A percentile compares a stretch with the other conserved stretches of the same genome.
Evolutionary conservation across 2,797 vertebrate genomes (phyloP).

Genomic region (Gobionotothen gibberifrons): DNA sequence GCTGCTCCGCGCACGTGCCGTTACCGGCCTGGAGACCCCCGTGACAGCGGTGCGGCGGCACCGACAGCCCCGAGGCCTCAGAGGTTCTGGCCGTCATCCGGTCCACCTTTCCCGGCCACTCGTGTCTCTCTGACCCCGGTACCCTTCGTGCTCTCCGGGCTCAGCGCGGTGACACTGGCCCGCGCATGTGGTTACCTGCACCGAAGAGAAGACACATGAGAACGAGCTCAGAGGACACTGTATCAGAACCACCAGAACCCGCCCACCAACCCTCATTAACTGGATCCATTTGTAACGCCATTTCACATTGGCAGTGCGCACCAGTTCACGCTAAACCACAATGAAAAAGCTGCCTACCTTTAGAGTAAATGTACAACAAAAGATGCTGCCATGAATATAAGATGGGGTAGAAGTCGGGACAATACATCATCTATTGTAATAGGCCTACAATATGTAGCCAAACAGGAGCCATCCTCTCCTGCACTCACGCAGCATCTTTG

Average conservation of each 20-base stretch:
- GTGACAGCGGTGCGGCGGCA: constrained; percentile 88
- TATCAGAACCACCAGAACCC: constrained; percentile 30
- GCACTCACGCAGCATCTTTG: constrained; percentile 22
- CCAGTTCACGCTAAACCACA: constrained; percentile 1
- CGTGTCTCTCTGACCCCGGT: constrained; percentile 58
- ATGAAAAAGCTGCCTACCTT: not conserved
- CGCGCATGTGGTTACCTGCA: constrained; percentile 81
- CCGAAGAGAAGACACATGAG: constrained; percentile 57
- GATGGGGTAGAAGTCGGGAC: constrained; percentile 11
- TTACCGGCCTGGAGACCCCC: constrained; percentile 81
- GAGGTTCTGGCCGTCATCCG: constrained; percentile 89
- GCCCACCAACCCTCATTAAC: constrained; percentile 38
- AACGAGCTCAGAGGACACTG: constrained; percentile 15
- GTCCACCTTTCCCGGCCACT: constrained; percentile 66
- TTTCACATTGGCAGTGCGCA: constrained; percentile 11
- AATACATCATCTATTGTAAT: constrained; percentile 50
- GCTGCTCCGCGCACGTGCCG: constrained; percentile 90
- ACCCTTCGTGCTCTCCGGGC: constrained; percentile 65
- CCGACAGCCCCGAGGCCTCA: constrained; percentile 87
- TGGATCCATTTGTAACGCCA: constrained; percentile 9
- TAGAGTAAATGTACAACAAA: too few relatives aligned
- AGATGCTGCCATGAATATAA: not conserved
- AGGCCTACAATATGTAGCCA: constrained; percentile 50
- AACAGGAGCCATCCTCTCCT: constrained; percentile 14
- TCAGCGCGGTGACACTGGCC: constrained; percentile 71